A percentile compares a stretch with the other conserved stretches of the same genome.
Evolutionary conservation across 2,888 invertebrate genomes (phyloP).

Genomic region (Cryptocephalus moraei): DNA sequence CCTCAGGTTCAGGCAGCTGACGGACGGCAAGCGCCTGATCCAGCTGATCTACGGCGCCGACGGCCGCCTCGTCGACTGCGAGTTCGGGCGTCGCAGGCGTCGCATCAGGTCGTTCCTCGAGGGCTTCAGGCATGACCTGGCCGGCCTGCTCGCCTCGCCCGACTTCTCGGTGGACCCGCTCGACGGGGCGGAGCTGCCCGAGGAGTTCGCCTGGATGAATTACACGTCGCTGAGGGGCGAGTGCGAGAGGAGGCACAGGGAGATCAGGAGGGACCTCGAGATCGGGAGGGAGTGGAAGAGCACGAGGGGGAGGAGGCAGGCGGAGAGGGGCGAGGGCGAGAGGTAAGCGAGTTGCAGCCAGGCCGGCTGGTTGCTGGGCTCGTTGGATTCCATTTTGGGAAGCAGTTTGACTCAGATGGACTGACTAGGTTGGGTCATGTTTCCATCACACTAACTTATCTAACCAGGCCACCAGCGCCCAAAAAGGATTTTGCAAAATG

Average conservation of each 20-base stretch:
- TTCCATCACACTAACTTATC: too few relatives aligned
- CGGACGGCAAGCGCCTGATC: conserved; percentile 57
- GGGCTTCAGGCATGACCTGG: conserved; percentile 47
- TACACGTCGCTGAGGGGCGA: conserved; percentile 47
- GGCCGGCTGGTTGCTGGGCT: too few relatives aligned
- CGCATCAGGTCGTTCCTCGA: conserved; percentile 49
- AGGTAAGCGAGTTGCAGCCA: conserved; percentile 10
- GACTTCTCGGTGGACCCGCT: conserved; percentile 49
- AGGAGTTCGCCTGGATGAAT: conserved; percentile 47
- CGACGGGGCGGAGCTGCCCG: conserved; percentile 42
- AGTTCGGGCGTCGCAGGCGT: conserved; percentile 47
- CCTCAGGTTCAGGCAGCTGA: conserved; percentile 53
- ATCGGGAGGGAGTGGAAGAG: too few relatives aligned
- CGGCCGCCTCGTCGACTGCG: conserved; percentile 55
- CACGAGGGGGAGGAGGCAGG: conserved; percentile 4
- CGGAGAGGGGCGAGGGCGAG: conserved; percentile 7
- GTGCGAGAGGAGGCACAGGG: conserved; percentile 41
- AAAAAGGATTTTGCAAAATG: too few relatives aligned
- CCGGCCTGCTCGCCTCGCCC: conserved; percentile 29
- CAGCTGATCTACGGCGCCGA: conserved; percentile 57
- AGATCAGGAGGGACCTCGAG: conserved; percentile 14
- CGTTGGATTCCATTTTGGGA: too few relatives aligned
- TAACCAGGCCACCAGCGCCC: too few relatives aligned
- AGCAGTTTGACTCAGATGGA: too few relatives aligned
- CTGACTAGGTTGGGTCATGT: too few relatives aligned